A percentile compares a stretch with the other conserved stretches of the same genome.
Conservation (phyloP, 2,888 invertebrate species). For the Catocala sponsa region DNA sequence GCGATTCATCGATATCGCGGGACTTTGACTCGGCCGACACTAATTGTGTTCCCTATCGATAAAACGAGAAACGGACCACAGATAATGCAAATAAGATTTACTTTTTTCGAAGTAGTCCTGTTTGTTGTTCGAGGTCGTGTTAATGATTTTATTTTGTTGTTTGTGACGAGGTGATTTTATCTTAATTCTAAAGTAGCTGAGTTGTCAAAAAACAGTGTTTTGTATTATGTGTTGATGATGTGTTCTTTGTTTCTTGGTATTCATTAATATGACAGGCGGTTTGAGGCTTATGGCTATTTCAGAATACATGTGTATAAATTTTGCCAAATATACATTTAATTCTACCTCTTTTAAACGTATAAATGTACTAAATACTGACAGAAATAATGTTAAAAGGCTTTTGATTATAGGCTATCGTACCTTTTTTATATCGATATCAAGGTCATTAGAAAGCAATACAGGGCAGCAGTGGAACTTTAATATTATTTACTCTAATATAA, state of each 20-base stretch:
- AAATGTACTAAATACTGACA: too few relatives aligned
- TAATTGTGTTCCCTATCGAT: constrained; percentile 81
- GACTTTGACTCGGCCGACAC: constrained; percentile 76
- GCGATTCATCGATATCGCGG: constrained; percentile 75
- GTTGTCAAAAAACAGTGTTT: constrained; percentile 1
- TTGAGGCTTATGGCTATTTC: too few relatives aligned
- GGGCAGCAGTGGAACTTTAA: too few relatives aligned
- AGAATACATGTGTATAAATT: too few relatives aligned
- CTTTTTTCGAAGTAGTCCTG: constrained; percentile 30
- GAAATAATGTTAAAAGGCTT: too few relatives aligned
- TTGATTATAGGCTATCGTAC: too few relatives aligned
- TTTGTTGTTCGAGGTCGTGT: constrained; percentile 21
- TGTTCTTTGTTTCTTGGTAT: neutral
- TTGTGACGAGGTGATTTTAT: constrained; percentile 8
- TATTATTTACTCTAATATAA: too few relatives aligned
- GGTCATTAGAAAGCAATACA: too few relatives aligned
- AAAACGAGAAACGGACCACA: constrained; percentile 65
- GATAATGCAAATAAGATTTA: constrained; percentile 67
- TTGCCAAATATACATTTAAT: too few relatives aligned
- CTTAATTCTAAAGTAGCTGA: constrained; percentile 2
- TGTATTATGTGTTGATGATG: neutral
- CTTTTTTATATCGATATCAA: too few relatives aligned
- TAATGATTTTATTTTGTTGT: constrained; percentile 29
- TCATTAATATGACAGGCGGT: too few relatives aligned
- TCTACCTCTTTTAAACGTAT: too few relatives aligned